Evolutionary conservation across 92 coral and sea anemone species (phyloP).

Genomic region (Palythoa caribaeorum): DNA sequence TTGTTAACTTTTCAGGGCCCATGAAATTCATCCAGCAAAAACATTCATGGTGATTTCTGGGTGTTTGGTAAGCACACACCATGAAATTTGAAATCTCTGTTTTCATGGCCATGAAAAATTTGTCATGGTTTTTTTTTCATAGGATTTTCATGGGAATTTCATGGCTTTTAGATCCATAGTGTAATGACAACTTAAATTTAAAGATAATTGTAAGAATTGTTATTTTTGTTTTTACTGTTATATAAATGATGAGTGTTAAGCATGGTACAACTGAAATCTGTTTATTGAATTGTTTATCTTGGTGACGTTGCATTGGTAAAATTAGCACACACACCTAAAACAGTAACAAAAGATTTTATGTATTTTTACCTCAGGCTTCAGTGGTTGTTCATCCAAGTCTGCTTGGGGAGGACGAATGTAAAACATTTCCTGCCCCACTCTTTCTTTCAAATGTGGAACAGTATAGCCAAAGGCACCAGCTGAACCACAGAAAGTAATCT

Average conservation of each 20-base stretch:
- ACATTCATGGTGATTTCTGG: too few species aligned
- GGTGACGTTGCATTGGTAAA: not conserved
- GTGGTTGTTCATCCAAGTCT: constrained; percentile 55
- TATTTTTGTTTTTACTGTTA: not conserved
- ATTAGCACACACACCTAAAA: not conserved
- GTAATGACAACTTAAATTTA: too few species aligned
- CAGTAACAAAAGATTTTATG: not conserved
- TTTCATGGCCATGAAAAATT: too few species aligned
- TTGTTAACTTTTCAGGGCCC: too few species aligned
- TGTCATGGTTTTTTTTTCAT: too few species aligned
- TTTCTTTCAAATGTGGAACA: constrained; percentile 59
- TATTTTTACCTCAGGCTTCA: not conserved
- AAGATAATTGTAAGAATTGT: not conserved
- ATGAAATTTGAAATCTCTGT: too few species aligned
- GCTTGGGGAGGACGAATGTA: constrained; percentile 63
- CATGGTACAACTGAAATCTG: not conserved
- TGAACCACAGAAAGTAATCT: constrained; percentile 26
- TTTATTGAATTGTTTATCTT: not conserved
- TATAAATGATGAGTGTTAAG: not conserved
- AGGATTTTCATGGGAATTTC: too few species aligned
- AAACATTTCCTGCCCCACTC: constrained; percentile 56
- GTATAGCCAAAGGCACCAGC: constrained; percentile 54
- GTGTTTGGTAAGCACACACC: too few species aligned
- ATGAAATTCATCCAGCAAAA: too few species aligned
- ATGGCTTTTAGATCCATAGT: too few species aligned